phyloP scores from a whole-genome alignment of 1,140 invertebrate genomes.

The Drosophila rhopaloa region DNA sequence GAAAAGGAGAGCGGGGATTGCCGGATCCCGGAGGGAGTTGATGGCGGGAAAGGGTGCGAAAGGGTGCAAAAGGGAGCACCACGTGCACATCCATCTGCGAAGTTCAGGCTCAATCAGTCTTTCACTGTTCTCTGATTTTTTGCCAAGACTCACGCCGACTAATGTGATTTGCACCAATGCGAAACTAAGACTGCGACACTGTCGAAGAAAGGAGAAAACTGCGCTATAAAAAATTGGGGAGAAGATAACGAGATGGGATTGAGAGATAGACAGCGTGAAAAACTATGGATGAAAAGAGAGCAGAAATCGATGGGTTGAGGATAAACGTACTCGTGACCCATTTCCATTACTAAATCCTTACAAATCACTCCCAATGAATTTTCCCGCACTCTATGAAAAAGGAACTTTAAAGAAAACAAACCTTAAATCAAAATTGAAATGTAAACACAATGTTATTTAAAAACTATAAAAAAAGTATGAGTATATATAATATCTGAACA shows the following conservation, averaged over 20 bases:
- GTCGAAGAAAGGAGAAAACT: not conserved
- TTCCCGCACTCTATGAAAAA: too few species aligned
- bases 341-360: constrained; percentile 2
- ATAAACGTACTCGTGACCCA: constrained; percentile 12
- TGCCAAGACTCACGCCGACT: constrained; percentile 6
- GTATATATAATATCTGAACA: too few species aligned
- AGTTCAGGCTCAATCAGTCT: constrained; percentile 34
- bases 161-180: constrained; percentile 35
- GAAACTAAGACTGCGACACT: constrained; percentile 12
- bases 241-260: not conserved
- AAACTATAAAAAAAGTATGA: too few species aligned
- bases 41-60: not conserved
- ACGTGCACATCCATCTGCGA: not conserved
- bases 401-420: too few species aligned
- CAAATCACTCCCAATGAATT: constrained; percentile 1
- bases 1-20: constrained; percentile 15
- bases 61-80: not conserved
- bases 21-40: not conserved
- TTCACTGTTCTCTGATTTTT: constrained; percentile 29
- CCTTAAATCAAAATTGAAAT: too few species aligned
- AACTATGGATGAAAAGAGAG: not conserved
- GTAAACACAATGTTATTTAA: too few species aligned
- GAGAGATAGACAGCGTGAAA: not conserved
- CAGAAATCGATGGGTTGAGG: not conserved
- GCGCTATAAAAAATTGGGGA: not conserved